phyloP scores from a whole-genome alignment of 2,113 vertebrate genomes.

The Stigmatopora argus region DNA sequence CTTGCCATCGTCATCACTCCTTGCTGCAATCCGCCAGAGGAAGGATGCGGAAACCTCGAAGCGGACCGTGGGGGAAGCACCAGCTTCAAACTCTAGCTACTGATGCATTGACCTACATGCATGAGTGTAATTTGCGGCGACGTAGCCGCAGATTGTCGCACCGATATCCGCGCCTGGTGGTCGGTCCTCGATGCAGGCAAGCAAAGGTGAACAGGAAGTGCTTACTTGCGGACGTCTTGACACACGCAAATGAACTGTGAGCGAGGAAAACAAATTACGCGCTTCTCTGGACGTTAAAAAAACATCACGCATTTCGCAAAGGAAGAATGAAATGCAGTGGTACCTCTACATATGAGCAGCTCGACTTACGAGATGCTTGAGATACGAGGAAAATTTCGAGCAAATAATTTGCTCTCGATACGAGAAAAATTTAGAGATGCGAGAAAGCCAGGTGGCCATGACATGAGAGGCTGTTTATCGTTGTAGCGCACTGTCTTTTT shows the following conservation, averaged over 20 bases:
- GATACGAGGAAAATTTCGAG: no score
- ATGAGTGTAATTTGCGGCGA: constrained; percentile 26
- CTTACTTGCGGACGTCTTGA: constrained; percentile 45
- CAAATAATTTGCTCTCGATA: no score
- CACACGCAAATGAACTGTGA: constrained; percentile 43
- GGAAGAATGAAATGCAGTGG: background rate
- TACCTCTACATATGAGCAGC: no score
- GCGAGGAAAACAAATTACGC: constrained; percentile 14
- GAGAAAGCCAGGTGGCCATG: no score
- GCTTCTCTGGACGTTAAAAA: constrained; percentile 18
- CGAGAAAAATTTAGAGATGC: no score
- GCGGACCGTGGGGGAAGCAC: constrained; percentile 46
- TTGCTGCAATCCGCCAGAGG: constrained; percentile 23
- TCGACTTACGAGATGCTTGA: no score
- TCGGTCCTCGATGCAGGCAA: constrained; percentile 31
- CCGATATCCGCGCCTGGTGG: constrained; percentile 17
- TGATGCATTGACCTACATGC: constrained; percentile 57
- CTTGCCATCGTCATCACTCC: constrained; percentile 29
- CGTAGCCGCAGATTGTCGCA: constrained; percentile 17
- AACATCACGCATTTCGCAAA: background rate
- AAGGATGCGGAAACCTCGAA: constrained; percentile 48
- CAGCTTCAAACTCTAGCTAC: constrained; percentile 30
- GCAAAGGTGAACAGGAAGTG: constrained; percentile 48
- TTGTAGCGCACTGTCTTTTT: no score
- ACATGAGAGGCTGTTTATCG: no score